Percentiles rank a stretch among this genome's conserved stretches.
These are phyloP conservation scores for Ridgeia piscesae DNA, from an alignment of 1,140 invertebrate species.

Conservation along the genomic window DNA sequence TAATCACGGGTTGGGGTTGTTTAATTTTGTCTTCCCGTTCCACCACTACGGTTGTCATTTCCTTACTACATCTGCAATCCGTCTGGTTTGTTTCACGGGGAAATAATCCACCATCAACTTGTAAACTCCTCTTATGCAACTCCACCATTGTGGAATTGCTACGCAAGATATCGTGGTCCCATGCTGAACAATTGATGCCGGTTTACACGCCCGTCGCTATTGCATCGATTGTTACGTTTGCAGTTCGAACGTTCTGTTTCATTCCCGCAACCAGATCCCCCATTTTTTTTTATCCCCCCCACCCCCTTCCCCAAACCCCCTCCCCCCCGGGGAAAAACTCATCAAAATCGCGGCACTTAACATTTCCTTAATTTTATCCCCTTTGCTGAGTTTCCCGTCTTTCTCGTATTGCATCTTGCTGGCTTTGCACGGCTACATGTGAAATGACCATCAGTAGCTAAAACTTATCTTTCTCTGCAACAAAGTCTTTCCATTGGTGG, in stretches of 20 bases:
- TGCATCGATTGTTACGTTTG: not conserved
- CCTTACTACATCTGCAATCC: not conserved
- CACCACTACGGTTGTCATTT: not conserved
- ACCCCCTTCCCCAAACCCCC: not conserved
- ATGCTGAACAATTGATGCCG: not conserved
- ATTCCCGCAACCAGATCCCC: not conserved
- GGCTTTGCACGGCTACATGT: not conserved
- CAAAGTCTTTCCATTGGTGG: not conserved
- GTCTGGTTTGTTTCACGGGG: not conserved
- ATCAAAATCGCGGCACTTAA: not conserved
- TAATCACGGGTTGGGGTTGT: not conserved
- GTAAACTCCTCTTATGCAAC: not conserved
- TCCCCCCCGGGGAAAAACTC: not conserved
- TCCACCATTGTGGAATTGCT: not conserved
- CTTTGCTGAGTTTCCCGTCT: not conserved
- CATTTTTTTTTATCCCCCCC: not conserved
- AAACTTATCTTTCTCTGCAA: not conserved
- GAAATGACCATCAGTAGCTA: not conserved
- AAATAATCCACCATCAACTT: not conserved
- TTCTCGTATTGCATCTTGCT: not conserved
- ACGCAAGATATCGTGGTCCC: not conserved
- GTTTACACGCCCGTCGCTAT: not conserved
- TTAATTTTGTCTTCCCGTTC: no score
- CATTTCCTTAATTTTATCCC: not conserved
- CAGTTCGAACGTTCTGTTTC: not conserved